Base-by-base conservation (phyloP, 2,113 vertebrate species). In the Turdus rufiventris region DNA sequence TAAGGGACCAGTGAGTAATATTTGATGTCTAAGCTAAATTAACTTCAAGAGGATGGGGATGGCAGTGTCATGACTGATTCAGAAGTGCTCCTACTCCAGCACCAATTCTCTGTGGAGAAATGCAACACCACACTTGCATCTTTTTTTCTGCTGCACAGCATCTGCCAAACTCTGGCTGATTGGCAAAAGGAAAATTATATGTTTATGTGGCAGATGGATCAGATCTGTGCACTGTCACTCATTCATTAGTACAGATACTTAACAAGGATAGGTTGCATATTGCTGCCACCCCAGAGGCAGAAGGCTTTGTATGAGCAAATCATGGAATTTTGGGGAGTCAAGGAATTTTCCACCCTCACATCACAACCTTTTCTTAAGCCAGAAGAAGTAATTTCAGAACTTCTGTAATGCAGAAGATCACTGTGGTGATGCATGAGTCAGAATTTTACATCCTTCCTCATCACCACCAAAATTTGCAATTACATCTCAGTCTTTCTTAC, bases 141-240 rank as follows among this genome's bases (percentile, higher is more conserved):
- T 63, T 58, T 36, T 63, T 26, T 33, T 40, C 21, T 43, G 54
- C 58, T 76, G 58, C 3, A 2, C 70, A 50, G 62, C 56, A 92
- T 75, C 74, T 72, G 66, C 53, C 62, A 58, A 79, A 82, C 45
- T 56, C 29, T 10, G 33, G 7, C 76, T 57, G 86, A 36, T 33
- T 88, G 81, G 87, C 42, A 80, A 89, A 93, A 56, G 66, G 26
- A 65, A 77, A 95, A 96, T 92, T 33, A 95, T 94, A 91, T 43
- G 89, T 95, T 89, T 85, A 94, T 76, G 71, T 0, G 0, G 53
- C 93, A 93, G 88, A 83, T 25, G 25, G 68, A 62, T 85, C 82
- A 57, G 45, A 50, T 85, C 20, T 18, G 29, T 34, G 36, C 48
- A 15, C 72, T 71, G 54, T 40, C 68, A 34, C 43, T 61, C 36